A percentile compares a stretch with the other conserved stretches of the same genome.
phyloP scores from a whole-genome alignment of 2,113 vertebrate genomes.

The Empidonax traillii region DNA sequence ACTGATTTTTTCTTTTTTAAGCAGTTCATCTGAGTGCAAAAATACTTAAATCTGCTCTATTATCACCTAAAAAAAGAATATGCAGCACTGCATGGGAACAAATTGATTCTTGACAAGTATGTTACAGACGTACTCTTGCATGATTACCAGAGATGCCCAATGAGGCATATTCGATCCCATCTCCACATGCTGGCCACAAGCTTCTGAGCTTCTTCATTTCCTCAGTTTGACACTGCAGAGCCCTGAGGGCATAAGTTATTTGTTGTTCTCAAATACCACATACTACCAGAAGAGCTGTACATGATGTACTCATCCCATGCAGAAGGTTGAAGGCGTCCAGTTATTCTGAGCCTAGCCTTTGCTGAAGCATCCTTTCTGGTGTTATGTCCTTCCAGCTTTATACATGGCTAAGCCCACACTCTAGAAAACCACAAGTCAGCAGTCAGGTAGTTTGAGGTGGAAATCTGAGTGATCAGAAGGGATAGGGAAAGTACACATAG shows the following conservation, averaged over 20 bases:
- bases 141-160: background rate
- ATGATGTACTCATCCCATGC: background rate
- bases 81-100: background rate
- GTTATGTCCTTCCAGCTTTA: background rate
- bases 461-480: background rate
- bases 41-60: background rate
- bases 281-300: background rate
- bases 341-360: background rate
- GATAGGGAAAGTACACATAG: background rate
- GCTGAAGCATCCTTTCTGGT: background rate
- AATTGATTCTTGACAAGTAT: background rate
- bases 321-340: background rate
- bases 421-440: background rate
- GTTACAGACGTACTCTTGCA: background rate
- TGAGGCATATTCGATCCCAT: background rate
- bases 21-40: background rate
- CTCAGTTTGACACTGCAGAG: background rate
- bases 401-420: background rate
- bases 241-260: background rate
- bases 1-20: background rate
- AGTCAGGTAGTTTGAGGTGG: background rate
- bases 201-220: background rate
- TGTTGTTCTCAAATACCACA: background rate
- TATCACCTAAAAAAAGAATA: background rate
- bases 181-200: background rate